phyloP scores from a whole-genome alignment of 2,888 invertebrate genomes.

The Rhamphomyia laevipes region DNA sequence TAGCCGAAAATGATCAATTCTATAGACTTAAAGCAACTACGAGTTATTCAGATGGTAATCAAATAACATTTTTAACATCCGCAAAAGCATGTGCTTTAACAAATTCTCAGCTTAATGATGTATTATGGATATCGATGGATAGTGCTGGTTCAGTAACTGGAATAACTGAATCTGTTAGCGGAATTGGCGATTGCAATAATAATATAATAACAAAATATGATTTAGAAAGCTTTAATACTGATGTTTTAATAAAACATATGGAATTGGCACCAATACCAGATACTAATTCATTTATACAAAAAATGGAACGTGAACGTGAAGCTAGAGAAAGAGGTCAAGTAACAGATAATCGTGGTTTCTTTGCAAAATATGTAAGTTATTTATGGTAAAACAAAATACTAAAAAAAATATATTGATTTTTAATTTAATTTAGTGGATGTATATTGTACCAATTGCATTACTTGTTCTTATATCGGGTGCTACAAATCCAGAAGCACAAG shows the following conservation, averaged over 20 bases:
- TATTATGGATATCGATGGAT: slow-evolving; percentile 67
- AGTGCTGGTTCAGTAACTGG: slow-evolving; percentile 66
- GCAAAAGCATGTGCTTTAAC: slow-evolving; percentile 69
- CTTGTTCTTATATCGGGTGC: slow-evolving; percentile 83
- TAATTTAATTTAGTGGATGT: too few relatives aligned
- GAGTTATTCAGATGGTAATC: slow-evolving; percentile 52
- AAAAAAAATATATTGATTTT: too few relatives aligned
- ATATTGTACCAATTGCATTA: slow-evolving; percentile 87
- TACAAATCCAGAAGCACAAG: slow-evolving; percentile 66
- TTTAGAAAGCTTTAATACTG: slow-evolving; percentile 55
- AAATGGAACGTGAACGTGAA: slow-evolving; percentile 81
- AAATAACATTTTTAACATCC: slow-evolving; percentile 60
- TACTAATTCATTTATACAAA: slow-evolving; percentile 89
- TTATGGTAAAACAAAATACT: too few relatives aligned
- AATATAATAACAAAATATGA: slow-evolving; percentile 30
- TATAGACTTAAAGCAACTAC: slow-evolving; percentile 63
- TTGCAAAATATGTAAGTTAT: slow-evolving; percentile 98
- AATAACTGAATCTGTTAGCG: slow-evolving; percentile 46
- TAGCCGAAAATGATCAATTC: slow-evolving; percentile 56
- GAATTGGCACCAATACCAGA: slow-evolving; percentile 85
- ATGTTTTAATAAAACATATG: slow-evolving; percentile 65
- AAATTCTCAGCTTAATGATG: slow-evolving; percentile 64
- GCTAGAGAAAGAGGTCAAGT: slow-evolving; percentile 79
- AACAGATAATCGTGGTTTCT: slow-evolving; percentile 90
- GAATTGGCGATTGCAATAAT: slow-evolving; percentile 29